A percentile compares a stretch with the other conserved stretches of the same genome.
These are phyloP conservation scores for Heterocephalus glaber DNA, from an alignment of 2,113 vertebrate species.

Conservation along the genomic window DNA sequence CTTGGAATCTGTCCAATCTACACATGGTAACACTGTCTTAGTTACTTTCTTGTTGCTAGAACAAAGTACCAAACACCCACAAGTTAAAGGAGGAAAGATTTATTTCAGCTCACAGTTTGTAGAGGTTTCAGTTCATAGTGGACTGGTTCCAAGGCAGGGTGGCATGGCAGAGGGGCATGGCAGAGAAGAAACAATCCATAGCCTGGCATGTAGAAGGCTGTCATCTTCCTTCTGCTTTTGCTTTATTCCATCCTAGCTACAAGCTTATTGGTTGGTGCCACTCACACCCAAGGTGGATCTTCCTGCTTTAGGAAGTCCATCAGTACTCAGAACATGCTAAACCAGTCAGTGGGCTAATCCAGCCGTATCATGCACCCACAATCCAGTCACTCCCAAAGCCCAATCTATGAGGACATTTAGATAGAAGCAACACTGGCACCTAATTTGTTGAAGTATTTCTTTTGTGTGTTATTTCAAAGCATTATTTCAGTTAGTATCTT, in stretches of 20 bases:
- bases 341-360: neutral
- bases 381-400: neutral
- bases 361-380: neutral
- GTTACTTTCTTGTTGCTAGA: neutral
- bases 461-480: neutral
- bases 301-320: neutral
- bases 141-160: neutral
- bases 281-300: neutral
- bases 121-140: neutral
- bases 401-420: neutral
- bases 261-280: neutral
- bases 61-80: neutral
- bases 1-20: neutral
- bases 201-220: neutral
- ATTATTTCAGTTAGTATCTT: constrained; percentile 10
- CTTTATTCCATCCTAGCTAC: neutral
- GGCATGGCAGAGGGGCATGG: neutral
- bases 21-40: neutral
- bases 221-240: neutral
- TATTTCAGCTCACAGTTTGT: neutral
- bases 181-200: neutral
- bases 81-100: neutral
- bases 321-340: neutral
- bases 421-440: neutral
- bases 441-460: neutral